Base-by-base conservation (phyloP, 35 echinoderm and acorn worm genomes). In the Heliocidaris erythrogramma region DNA sequence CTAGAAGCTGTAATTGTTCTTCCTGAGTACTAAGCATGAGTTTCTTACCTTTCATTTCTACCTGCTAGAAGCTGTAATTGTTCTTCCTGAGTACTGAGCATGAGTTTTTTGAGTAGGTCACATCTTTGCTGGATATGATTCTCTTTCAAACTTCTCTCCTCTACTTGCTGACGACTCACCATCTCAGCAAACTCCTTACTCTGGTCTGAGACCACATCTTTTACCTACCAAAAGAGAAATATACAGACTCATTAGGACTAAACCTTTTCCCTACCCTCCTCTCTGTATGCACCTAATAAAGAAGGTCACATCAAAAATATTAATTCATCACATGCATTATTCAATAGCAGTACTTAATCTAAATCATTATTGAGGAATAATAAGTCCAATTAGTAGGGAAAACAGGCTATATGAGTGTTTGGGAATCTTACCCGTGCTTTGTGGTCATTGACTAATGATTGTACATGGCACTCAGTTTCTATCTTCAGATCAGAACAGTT, bases 401-500 rank as follows among this genome's bases (percentile, higher is more conserved):
- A n/a, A n/a, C n/a, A n/a, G 35, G 35, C 35, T 42, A 42, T 42
- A 42, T 56, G 14, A 56, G 7, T 1, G 21, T n/a, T 30, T 32
- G 27, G 0, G 16, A 91, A 49, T 93, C 94, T 95, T 95, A 98
- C 98, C 95, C 95, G 95, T 89, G 88, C 95, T 88, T 97, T 97
- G 86, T 99, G 98, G 85, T 95, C 94, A 49, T 95, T 97, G 27
- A 99, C 98, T 24, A 99, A 94, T 18, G 98, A 97, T 86, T 99
- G 96, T 10, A 99, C 98, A 89, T 97, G 96, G 85, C 88, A 94
- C 94, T 99, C 98, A n/a, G 96, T 99, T 85, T 99, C 98, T 47
- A 97, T 96, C 86, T 99, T 99, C 35, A 99, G 94, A 94, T 99
- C 98, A 32, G 95, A 31, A 90, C 98, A 99, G 94, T 97, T 99